Conservation (phyloP, 2,888 invertebrate genomes). For the Eutolmus rufibarbis region DNA sequence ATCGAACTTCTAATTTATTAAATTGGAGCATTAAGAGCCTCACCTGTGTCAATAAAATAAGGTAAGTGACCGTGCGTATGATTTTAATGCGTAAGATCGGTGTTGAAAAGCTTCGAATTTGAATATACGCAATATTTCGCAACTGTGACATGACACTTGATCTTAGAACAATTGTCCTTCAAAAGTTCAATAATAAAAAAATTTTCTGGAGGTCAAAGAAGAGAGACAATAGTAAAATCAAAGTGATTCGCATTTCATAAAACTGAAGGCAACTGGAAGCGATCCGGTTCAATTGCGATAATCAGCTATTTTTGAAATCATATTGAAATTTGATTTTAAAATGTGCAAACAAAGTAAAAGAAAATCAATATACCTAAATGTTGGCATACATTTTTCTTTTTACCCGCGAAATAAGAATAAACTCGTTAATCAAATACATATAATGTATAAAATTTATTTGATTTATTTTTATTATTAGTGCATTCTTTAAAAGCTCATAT, state of each 20-base stretch:
- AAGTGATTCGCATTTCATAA: background rate
- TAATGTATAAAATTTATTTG: no score
- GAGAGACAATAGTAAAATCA: background rate
- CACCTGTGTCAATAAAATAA: background rate
- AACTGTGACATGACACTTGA: background rate
- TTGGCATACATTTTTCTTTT: no score
- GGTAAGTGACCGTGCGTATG: background rate
- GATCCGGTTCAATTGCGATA: background rate
- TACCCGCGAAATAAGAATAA: background rate
- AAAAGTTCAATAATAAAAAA: background rate
- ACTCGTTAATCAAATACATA: no score
- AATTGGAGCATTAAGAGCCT: background rate
- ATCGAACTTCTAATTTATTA: background rate
- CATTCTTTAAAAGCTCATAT: background rate
- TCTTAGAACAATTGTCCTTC: background rate
- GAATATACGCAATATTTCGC: background rate
- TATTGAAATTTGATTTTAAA: background rate
- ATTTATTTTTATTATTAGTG: no score
- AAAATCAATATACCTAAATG: no score
- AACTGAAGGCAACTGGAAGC: background rate
- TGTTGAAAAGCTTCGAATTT: background rate
- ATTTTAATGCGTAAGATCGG: background rate
- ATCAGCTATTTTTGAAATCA: background rate
- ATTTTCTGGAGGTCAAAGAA: background rate
- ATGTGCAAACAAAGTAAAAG: background rate